Evolutionary conservation across 2,113 vertebrate species (phyloP).

Genomic region (Capra hircus): DNA sequence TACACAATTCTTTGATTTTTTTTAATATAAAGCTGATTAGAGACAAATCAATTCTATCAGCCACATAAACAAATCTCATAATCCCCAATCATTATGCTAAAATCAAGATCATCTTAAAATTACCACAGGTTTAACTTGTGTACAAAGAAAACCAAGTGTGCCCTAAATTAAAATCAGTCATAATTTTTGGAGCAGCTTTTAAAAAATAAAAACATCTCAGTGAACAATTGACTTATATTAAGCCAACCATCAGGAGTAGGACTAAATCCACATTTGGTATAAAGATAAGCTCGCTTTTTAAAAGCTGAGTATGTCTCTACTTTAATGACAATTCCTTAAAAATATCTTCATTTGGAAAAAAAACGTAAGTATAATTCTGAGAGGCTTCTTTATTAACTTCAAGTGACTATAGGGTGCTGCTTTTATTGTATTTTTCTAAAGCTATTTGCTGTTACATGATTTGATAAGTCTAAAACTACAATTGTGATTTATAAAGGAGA

Average conservation of each 20-base stretch:
- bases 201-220: background rate
- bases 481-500: background rate
- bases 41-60: background rate
- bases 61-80: background rate
- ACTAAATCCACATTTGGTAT: background rate
- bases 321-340: background rate
- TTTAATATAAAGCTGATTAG: background rate
- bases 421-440: background rate
- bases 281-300: background rate
- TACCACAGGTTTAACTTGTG: background rate
- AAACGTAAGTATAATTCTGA: background rate
- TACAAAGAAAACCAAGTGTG: background rate
- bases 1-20: background rate
- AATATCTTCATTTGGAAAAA: background rate
- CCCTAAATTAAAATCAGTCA: background rate
- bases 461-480: background rate
- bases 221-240: background rate
- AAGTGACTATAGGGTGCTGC: background rate
- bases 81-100: background rate
- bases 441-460: background rate
- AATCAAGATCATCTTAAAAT: background rate
- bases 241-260: background rate
- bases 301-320: background rate
- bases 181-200: background rate
- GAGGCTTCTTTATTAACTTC: background rate